Conservation (phyloP, 2,888 invertebrate species). For the Amphipyra tragopoginis region DNA sequence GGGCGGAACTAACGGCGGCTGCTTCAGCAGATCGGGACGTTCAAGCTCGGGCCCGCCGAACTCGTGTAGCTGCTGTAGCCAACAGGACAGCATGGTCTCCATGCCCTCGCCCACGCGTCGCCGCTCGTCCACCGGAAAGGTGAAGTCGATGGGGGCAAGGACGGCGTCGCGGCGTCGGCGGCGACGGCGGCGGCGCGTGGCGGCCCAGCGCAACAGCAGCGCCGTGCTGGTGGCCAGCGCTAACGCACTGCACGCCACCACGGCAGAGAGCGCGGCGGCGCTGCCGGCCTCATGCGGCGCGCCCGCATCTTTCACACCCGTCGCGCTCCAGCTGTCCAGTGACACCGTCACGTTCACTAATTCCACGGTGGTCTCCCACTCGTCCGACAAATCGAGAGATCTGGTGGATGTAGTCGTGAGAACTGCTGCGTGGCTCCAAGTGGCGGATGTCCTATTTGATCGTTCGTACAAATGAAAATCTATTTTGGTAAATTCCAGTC, state of each 20-base stretch:
- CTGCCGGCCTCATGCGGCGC: constrained; percentile 10
- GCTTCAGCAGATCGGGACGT: constrained; percentile 95
- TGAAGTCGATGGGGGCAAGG: constrained; percentile 66
- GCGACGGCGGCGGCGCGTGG: constrained; percentile 63
- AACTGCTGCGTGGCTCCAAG: constrained; percentile 64
- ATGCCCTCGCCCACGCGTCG: constrained; percentile 92
- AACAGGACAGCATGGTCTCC: constrained; percentile 96
- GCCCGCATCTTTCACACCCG: constrained; percentile 23
- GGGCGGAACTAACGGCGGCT: constrained; percentile 89
- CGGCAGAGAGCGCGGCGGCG: constrained; percentile 45
- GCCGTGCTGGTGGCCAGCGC: constrained; percentile 49
- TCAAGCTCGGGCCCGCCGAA: constrained; percentile 95
- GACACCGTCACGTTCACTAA: constrained; percentile 55
- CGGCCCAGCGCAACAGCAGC: constrained; percentile 56
- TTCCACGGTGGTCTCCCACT: constrained; percentile 60
- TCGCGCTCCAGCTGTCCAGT: constrained; percentile 49
- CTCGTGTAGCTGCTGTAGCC: constrained; percentile 95
- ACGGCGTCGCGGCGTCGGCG: constrained; percentile 65
- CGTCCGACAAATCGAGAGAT: constrained; percentile 56
- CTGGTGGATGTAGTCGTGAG: constrained; percentile 58
- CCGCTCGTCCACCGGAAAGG: constrained; percentile 75
- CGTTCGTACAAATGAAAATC: constrained; percentile 66
- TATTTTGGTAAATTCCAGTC: constrained; percentile 47
- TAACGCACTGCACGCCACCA: constrained; percentile 39
- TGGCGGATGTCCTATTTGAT: constrained; percentile 14